These are phyloP conservation scores for Papilio polytes DNA, from an alignment of 1,140 invertebrate species.

Conservation along the genomic window DNA sequence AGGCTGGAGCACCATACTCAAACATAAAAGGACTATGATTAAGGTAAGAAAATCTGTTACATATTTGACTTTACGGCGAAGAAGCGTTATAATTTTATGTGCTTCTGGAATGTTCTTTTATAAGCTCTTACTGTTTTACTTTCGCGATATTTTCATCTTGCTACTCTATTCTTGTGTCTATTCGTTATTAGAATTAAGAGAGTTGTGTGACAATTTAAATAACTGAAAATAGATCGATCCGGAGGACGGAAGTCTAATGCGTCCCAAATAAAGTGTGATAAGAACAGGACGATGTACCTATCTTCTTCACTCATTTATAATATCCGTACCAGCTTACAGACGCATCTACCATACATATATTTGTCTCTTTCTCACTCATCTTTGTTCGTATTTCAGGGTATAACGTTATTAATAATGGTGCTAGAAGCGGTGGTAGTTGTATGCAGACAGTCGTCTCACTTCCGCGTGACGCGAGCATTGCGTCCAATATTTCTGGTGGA, in stretches of 20 bases:
- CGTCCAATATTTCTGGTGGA: conserved; percentile 96
- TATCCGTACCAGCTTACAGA: too few relatives aligned
- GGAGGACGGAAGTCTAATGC: too few relatives aligned
- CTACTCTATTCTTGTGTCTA: too few relatives aligned
- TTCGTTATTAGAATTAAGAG: too few relatives aligned
- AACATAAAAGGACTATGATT: conserved; percentile 93
- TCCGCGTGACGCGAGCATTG: conserved; percentile 93
- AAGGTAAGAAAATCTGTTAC: conserved; percentile 86
- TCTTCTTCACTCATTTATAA: not conserved
- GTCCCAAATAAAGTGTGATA: too few relatives aligned
- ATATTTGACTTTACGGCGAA: not conserved
- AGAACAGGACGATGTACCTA: not conserved
- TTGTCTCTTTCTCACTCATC: not conserved
- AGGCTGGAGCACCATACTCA: conserved; percentile 92
- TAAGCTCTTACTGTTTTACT: too few relatives aligned
- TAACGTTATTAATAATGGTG: conserved; percentile 93
- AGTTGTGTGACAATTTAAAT: too few relatives aligned
- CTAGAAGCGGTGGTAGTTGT: conserved; percentile 93
- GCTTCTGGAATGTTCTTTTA: too few relatives aligned
- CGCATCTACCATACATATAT: too few relatives aligned
- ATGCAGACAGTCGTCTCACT: conserved; percentile 92
- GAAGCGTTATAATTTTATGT: too few relatives aligned
- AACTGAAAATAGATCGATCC: too few relatives aligned
- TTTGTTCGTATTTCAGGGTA: conserved; percentile 82
- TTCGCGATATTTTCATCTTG: too few relatives aligned